Percentiles rank a stretch among this genome's conserved stretches.
phyloP scores from a whole-genome alignment of 2,113 vertebrate species.

The Oreochromis aureus region DNA sequence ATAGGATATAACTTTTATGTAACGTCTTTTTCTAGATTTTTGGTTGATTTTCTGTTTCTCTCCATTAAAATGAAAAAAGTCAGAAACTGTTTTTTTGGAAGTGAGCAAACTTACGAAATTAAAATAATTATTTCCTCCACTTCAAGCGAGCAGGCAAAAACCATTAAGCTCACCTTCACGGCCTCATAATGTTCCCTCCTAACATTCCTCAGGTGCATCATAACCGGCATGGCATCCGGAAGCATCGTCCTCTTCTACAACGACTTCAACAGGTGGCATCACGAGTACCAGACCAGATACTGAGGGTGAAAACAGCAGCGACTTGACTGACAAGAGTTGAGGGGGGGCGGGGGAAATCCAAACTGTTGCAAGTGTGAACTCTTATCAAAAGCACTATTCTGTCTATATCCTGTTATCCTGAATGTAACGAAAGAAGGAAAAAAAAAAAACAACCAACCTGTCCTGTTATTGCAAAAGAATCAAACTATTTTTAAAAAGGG shows the following conservation, averaged over 20 bases:
- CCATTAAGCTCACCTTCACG: neutral
- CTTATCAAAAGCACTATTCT: constrained; percentile 43
- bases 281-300: constrained; percentile 95
- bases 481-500: constrained; percentile 94
- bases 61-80: neutral
- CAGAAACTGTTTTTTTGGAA: neutral
- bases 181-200: neutral
- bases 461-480: constrained; percentile 72
- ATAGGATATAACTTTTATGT: neutral
- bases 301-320: constrained; percentile 56
- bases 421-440: constrained; percentile 60
- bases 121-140: neutral
- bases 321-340: neutral
- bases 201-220: constrained; percentile 81
- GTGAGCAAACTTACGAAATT: neutral
- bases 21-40: neutral
- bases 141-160: neutral
- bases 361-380: constrained; percentile 24
- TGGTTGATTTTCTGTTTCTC: neutral
- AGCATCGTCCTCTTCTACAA: constrained; percentile 99
- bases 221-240: constrained; percentile 95
- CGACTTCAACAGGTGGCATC: constrained; percentile 97
- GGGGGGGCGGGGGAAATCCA: neutral
- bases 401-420: constrained; percentile 72
- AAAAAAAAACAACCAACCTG: neutral